Base-by-base conservation (phyloP, 2,888 invertebrate genomes). In the Heteromyza rotundicornis region DNA sequence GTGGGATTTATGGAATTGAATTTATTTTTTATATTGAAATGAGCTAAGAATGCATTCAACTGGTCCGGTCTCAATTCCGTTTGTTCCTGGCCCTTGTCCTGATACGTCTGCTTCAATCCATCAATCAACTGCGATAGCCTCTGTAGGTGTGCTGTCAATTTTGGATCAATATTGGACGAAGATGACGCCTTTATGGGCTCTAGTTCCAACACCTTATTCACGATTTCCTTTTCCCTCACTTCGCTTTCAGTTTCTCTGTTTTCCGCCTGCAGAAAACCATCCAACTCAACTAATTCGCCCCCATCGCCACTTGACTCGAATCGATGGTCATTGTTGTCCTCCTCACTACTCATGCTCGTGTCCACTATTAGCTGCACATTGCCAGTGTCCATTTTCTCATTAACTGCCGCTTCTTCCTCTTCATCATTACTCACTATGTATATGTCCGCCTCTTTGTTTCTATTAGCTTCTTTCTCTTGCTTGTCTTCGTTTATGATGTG, bases 41-140 rank as follows among this genome's bases (percentile, higher is more conserved):
- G 80, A 0, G 83, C 81, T 32, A 84, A 60, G 50, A 83, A 83
- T 1, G 83, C 82, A 67, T 84, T 84, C 32, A 84, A 57, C 44
- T 84, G 82, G 69, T 83, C 82, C 0, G 84, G 82, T 1, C 79
- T 70, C 62, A 84, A 63, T 2, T 82, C 81, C 5, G 69, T 61
- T 16, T 68, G 71, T 0, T 73, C 67, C 2, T 73, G 70, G 1
- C 74, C 73, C 0, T 76, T 71, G 20, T 72, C 71, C 49, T 79
- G 76, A 60, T 82, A 82, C 1, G 75, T 80, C 60, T 80, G 68
- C 63, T 82, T 78, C 1, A 84, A 65, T 19, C 82, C 82, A 67
- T 82, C 79, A 54, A 83, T 79, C 2, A 84, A 58, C 57, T 84
- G 84, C 0, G 84, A 79, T 0, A 84, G 60, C 12, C 82, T 70